Evolutionary conservation across 2,797 vertebrate species (phyloP).

Genomic region (Esox masquinongy): DNA sequence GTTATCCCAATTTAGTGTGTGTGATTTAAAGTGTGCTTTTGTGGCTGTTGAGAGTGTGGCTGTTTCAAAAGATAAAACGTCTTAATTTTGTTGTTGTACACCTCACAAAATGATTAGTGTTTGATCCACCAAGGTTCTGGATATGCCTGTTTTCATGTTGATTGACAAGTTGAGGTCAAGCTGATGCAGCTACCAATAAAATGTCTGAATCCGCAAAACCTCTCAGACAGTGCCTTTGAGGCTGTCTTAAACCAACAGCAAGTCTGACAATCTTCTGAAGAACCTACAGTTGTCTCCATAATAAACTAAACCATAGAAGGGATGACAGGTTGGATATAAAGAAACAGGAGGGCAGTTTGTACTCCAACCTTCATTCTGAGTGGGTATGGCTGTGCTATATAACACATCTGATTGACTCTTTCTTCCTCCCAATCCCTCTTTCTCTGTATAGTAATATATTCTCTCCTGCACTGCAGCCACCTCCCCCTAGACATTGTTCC

Average conservation of each 20-base stretch:
- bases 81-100: neutral
- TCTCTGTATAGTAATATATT: slow-evolving; percentile 46
- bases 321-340: slow-evolving; percentile 44
- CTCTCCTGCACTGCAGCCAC: slow-evolving; percentile 37
- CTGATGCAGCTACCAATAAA: slow-evolving; percentile 52
- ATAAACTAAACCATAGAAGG: slow-evolving; percentile 41
- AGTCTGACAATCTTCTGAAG: slow-evolving; percentile 50
- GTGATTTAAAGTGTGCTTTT: neutral
- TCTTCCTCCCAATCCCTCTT: slow-evolving; percentile 28
- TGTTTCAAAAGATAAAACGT: neutral
- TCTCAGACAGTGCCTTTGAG: slow-evolving; percentile 50
- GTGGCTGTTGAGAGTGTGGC: neutral
- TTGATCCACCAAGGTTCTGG: slow-evolving; percentile 26
- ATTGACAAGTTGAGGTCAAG: slow-evolving; percentile 25
- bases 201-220: slow-evolving; percentile 46
- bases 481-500: slow-evolving; percentile 61
- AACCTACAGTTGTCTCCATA: slow-evolving; percentile 45
- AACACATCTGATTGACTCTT: slow-evolving; percentile 2
- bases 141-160: slow-evolving; percentile 24
- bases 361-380: neutral
- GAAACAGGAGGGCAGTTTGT: neutral
- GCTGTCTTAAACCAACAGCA: slow-evolving; percentile 51
- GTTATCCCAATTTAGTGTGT: neutral
- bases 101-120: neutral
- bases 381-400: too few relatives aligned